Evolutionary conservation across 2,113 vertebrate genomes (phyloP).

Genomic region (Prionailurus viverrinus): DNA sequence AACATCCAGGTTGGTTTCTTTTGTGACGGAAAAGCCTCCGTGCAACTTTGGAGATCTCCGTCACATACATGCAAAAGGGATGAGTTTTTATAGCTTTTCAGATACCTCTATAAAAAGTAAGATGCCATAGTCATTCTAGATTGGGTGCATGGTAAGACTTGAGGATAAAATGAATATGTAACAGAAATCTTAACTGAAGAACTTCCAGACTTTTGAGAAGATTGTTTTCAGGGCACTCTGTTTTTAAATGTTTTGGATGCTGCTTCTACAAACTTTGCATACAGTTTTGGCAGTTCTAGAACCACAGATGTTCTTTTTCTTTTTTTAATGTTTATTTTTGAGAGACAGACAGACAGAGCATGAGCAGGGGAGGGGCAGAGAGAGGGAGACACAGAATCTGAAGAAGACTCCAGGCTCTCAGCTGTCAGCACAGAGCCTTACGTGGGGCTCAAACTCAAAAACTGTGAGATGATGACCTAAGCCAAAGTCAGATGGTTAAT

Average conservation of each 20-base stretch:
- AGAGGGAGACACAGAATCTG: too few species aligned
- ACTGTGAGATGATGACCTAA: too few species aligned
- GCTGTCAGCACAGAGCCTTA: too few species aligned
- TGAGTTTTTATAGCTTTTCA: neutral
- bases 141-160: neutral
- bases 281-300: neutral
- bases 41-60: neutral
- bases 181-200: neutral
- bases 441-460: too few species aligned
- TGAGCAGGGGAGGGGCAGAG: too few species aligned
- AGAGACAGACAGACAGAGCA: too few species aligned
- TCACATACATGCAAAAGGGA: neutral
- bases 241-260: neutral
- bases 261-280: neutral
- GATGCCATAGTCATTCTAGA: neutral
- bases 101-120: neutral
- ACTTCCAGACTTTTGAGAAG: neutral
- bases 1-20: neutral
- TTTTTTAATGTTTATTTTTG: too few species aligned
- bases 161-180: neutral
- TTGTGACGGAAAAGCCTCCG: neutral
- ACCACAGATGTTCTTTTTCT: neutral
- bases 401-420: too few species aligned
- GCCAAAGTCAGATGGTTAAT: too few species aligned
- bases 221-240: neutral